Evolutionary conservation across 2,888 invertebrate genomes (phyloP).

Genomic region (Epinotia nisella): DNA sequence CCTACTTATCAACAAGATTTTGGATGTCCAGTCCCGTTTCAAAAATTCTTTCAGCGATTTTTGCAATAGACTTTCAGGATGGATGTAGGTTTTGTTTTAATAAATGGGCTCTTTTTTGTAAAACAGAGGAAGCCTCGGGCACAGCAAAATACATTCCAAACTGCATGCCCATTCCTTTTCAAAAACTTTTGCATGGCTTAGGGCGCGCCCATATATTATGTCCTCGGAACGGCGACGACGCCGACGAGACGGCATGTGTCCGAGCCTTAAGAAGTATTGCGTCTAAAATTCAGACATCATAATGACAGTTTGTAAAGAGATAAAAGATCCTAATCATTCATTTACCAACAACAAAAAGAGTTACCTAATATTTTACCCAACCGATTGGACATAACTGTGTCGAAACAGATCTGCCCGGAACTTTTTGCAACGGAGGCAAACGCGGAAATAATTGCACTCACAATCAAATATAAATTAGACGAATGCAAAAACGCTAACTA

Average conservation of each 20-base stretch:
- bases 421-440: constrained; percentile 37
- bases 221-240: too few species aligned
- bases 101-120: not conserved
- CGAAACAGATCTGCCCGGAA: constrained; percentile 5
- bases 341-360: constrained; percentile 11
- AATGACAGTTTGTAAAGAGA: not conserved
- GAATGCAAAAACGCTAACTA: constrained; percentile 23
- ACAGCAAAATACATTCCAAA: not conserved
- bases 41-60: too few species aligned
- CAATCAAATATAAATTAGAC: constrained; percentile 43
- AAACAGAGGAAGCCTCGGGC: not conserved
- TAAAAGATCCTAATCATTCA: not conserved
- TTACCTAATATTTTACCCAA: constrained; percentile 11
- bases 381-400: constrained; percentile 29
- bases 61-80: too few species aligned
- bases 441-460: constrained; percentile 39
- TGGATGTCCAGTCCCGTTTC: too few species aligned
- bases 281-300: not conserved
- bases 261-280: not conserved
- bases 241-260: too few species aligned
- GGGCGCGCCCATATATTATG: too few species aligned
- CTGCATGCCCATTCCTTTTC: not conserved
- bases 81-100: too few species aligned
- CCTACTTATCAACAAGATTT: too few species aligned
- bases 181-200: too few species aligned